phyloP scores from a whole-genome alignment of 2,888 invertebrate genomes.

The Danaus chrysippus region DNA sequence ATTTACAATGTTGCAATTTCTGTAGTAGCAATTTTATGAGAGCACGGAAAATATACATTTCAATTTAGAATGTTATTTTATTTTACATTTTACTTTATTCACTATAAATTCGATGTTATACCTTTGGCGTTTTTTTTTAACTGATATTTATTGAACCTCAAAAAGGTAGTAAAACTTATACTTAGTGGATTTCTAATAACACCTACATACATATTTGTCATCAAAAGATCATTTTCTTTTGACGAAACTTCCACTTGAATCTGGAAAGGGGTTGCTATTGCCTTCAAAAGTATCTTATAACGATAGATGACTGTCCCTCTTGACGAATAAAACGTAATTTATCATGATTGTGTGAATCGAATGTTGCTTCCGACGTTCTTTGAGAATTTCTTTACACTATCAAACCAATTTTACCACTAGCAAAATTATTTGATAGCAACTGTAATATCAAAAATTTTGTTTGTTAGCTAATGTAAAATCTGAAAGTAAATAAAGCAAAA shows the following conservation, averaged over 20 bases:
- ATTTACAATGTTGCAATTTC: too few relatives aligned
- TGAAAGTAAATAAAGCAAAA: too few relatives aligned
- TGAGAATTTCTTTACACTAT: slow-evolving; percentile 20
- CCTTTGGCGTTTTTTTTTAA: too few relatives aligned
- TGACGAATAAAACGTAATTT: slow-evolving; percentile 56
- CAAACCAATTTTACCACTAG: slow-evolving; percentile 17
- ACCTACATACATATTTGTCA: neutral
- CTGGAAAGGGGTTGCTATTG: neutral
- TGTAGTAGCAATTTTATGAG: too few relatives aligned
- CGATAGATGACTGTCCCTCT: slow-evolving; percentile 35
- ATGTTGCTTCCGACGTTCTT: slow-evolving; percentile 18
- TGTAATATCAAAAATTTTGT: too few relatives aligned
- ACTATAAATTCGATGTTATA: too few relatives aligned
- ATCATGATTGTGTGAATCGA: slow-evolving; percentile 45
- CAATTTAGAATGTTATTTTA: neutral
- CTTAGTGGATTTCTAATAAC: neutral
- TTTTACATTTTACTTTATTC: too few relatives aligned
- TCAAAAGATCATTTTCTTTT: neutral
- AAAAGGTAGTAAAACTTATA: neutral
- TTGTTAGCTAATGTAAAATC: too few relatives aligned
- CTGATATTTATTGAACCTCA: neutral
- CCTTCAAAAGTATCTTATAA: slow-evolving; percentile 20
- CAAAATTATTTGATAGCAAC: slow-evolving; percentile 10
- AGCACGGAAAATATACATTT: too few relatives aligned
- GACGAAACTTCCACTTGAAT: neutral